phyloP scores from a whole-genome alignment of 2,113 vertebrate species.

The sheep (Ovis aries) region DNA sequence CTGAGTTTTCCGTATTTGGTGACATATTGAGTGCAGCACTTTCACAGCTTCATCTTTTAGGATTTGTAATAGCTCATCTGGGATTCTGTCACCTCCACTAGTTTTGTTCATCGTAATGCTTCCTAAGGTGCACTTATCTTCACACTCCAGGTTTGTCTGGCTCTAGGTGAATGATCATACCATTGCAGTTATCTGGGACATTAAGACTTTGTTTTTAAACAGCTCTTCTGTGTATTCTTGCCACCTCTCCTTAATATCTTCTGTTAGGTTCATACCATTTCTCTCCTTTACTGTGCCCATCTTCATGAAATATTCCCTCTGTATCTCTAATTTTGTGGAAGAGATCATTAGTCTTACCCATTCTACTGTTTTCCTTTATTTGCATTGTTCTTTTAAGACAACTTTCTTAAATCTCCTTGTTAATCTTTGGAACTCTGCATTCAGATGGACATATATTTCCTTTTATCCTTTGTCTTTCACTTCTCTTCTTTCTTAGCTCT shows the following conservation, averaged over 20 bases:
- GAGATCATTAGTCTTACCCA: background rate
- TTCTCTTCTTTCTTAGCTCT: background rate
- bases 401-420: background rate
- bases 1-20: background rate
- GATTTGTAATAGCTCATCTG: background rate
- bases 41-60: background rate
- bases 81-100: background rate
- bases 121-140: background rate
- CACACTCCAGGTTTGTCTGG: background rate
- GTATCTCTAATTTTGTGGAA: background rate
- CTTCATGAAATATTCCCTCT: background rate
- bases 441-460: background rate
- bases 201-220: background rate
- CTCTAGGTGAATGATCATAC: background rate
- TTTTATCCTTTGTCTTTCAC: background rate
- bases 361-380: background rate
- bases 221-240: background rate
- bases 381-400: background rate
- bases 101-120: background rate
- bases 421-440: background rate
- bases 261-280: background rate
- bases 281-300: background rate
- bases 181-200: background rate
- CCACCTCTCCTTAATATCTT: background rate
- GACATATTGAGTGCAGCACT: background rate